Base-by-base conservation (phyloP, 1,140 invertebrate species). In the Tribolium madens region DNA sequence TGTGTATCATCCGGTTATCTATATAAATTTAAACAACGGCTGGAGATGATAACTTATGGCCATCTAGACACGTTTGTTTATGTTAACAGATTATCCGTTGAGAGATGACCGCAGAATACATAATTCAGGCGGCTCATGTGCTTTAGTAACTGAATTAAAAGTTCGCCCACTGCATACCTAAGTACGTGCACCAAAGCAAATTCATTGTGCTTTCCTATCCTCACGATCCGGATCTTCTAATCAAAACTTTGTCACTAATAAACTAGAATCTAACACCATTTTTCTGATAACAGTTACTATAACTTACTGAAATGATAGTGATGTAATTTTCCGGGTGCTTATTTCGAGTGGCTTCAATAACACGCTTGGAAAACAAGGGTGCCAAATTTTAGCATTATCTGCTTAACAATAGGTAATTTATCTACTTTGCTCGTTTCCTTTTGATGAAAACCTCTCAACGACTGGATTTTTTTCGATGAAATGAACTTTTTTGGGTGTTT, bases 121-220 rank as follows among this genome's bases (percentile, higher is more conserved):
- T 72, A 72, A 72, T 72, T 72, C 70, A 72, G 18, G 17, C 70
- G 70, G 50, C 70, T 72, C 70, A 72, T 72, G 47, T 72, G 70
- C 70, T 72, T 72, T 72, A 50, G 46, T 72, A 72, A 72, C 70
- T 52, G 70, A 72, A 72, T 72, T 72, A 72, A 72, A 72, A 72
- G 70, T 72, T 50, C 70, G 70, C 50, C 31, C 50, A 52, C 52
- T 72, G 70, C 70, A 72, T 72, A 72, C 70, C 57, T 48, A 72
- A 72, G 26, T 72, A 33, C 46, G 42, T 33, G 47, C 68, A 52
- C 46, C 50, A 72, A 72, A 72, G 70, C 50, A 52, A 72, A 72
- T 72, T 50, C 70, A 50, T 52, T 50, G 42, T 72, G 17, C 14
- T 50, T 48, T 18, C 17, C 15, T 47, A 15, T 71, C 17, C 46